Percentiles rank a stretch among this genome's conserved stretches.
These are phyloP conservation scores for Platycercus adscitus DNA, from an alignment of 2,113 vertebrate species.

Conservation along the genomic window DNA sequence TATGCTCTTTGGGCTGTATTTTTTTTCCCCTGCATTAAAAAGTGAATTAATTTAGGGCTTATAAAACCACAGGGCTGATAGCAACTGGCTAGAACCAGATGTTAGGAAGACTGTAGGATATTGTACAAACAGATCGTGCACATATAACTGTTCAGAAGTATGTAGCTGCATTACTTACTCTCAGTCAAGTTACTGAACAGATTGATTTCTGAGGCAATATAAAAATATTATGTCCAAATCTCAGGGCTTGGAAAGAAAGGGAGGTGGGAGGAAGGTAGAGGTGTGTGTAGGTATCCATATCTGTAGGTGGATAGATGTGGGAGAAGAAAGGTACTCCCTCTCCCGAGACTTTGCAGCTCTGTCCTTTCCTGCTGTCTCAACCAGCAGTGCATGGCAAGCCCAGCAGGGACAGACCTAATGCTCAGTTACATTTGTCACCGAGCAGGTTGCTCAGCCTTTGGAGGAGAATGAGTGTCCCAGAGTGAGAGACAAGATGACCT, in stretches of 20 bases:
- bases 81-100: slow-evolving; percentile 71
- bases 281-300: background rate
- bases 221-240: slow-evolving; percentile 55
- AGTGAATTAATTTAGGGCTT: slow-evolving; percentile 61
- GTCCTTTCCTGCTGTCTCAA: background rate
- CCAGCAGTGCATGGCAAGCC: background rate
- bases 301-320: background rate
- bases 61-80: slow-evolving; percentile 67
- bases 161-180: slow-evolving; percentile 70
- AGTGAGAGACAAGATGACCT: background rate
- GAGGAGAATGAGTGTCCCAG: background rate
- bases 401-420: background rate
- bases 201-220: slow-evolving; percentile 61
- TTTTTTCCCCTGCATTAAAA: slow-evolving; percentile 26
- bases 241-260: background rate
- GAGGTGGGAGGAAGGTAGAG: background rate
- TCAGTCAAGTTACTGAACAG: slow-evolving; percentile 54
- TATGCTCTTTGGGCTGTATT: slow-evolving; percentile 18
- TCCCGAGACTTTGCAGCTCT: background rate
- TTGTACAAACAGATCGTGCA: slow-evolving; percentile 53
- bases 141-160: slow-evolving; percentile 64
- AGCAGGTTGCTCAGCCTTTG: background rate
- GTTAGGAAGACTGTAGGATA: slow-evolving; percentile 59
- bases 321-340: background rate
- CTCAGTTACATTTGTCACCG: background rate